Evolutionary conservation across 1,140 invertebrate genomes (phyloP).

Genomic region (Solen grandis): DNA sequence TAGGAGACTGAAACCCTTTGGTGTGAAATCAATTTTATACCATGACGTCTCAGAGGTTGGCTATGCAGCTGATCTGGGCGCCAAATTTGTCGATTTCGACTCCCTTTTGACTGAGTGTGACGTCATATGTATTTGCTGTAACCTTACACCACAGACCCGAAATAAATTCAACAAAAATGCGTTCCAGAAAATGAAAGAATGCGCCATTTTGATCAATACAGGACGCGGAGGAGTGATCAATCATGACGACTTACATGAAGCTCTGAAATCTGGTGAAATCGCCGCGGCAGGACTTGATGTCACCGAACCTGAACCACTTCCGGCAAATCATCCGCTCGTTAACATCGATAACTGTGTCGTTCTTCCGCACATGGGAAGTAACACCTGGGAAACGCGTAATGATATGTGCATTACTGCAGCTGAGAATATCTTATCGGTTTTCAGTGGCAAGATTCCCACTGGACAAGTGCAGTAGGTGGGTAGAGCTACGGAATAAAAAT

Average conservation of each 20-base stretch:
- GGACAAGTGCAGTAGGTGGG: conserved; percentile 21
- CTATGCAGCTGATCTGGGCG: conserved; percentile 84
- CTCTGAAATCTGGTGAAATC: conserved; percentile 88
- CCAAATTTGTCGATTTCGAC: conserved; percentile 84
- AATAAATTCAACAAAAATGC: conserved; percentile 63
- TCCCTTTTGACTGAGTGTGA: conserved; percentile 73
- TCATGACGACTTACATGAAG: conserved; percentile 79
- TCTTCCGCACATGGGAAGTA: conserved; percentile 96
- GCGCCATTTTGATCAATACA: conserved; percentile 81
- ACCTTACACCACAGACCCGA: conserved; percentile 66
- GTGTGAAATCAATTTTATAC: conserved; percentile 87
- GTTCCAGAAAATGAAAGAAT: conserved; percentile 76
- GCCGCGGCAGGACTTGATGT: conserved; percentile 95
- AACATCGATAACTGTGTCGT: conserved; percentile 91
- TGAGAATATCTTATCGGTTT: conserved; percentile 90
- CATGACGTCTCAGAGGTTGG: conserved; percentile 84
- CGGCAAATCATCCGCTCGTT: conserved; percentile 89
- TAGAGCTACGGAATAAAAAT: no score
- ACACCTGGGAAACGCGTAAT: conserved; percentile 88
- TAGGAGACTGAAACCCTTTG: conserved; percentile 86
- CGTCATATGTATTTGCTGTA: conserved; percentile 76
- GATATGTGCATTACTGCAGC: conserved; percentile 92
- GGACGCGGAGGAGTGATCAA: conserved; percentile 77
- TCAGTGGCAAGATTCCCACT: conserved; percentile 80
- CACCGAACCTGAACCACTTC: conserved; percentile 94